Percentiles rank a stretch among this genome's conserved stretches.
These are phyloP conservation scores for Hecatera dysodea DNA, from an alignment of 2,888 invertebrate species.

Conservation along the genomic window DNA sequence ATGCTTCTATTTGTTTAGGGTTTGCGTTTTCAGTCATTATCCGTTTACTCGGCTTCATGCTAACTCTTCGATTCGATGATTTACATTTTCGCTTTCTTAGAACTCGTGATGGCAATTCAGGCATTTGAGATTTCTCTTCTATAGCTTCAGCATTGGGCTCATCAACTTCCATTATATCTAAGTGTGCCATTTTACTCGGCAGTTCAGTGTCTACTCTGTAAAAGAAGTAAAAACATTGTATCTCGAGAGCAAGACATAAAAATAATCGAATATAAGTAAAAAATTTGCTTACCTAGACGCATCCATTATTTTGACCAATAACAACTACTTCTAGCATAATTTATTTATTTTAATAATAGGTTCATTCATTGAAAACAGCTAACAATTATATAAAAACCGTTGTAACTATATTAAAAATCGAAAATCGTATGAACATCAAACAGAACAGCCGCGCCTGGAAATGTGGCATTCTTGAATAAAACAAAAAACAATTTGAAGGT, in stretches of 20 bases:
- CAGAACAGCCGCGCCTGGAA: slow-evolving; percentile 36
- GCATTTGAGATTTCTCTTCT: slow-evolving; percentile 66
- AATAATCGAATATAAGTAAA: slow-evolving; percentile 5
- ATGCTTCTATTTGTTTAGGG: slow-evolving; percentile 87
- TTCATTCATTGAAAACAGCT: slow-evolving; percentile 20
- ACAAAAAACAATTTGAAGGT: slow-evolving; percentile 5
- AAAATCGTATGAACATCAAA: slow-evolving; percentile 34
- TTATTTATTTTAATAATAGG: background rate
- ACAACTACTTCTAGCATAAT: slow-evolving; percentile 35
- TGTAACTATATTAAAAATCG: slow-evolving; percentile 22
- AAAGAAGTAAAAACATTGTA: slow-evolving; percentile 10
- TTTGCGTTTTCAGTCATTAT: slow-evolving; percentile 81
- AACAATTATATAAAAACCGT: slow-evolving; percentile 32
- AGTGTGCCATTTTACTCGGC: slow-evolving; percentile 86
- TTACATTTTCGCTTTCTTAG: slow-evolving; percentile 85
- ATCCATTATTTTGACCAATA: slow-evolving; percentile 71
- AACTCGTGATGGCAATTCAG: slow-evolving; percentile 76
- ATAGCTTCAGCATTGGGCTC: slow-evolving; percentile 65
- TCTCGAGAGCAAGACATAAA: slow-evolving; percentile 5
- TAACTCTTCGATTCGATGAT: slow-evolving; percentile 86
- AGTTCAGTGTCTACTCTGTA: slow-evolving; percentile 83
- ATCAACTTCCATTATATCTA: slow-evolving; percentile 86
- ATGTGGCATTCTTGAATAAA: slow-evolving; percentile 21
- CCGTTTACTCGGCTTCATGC: slow-evolving; percentile 87
- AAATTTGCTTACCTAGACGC: slow-evolving; percentile 71